Evolutionary conservation across 2,888 invertebrate genomes (phyloP).

Genomic region (Monochamus alternatus): DNA sequence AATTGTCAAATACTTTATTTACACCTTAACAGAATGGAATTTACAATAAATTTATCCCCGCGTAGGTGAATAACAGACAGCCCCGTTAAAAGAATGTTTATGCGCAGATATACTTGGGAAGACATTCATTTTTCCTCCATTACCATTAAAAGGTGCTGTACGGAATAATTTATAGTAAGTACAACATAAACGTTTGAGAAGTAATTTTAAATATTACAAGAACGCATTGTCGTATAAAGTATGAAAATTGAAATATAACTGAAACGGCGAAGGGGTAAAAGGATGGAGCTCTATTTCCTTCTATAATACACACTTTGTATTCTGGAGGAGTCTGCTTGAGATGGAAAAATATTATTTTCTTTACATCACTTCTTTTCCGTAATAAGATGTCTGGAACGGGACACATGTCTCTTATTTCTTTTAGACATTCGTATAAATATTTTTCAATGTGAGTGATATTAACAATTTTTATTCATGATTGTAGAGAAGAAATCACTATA

Average conservation of each 20-base stretch:
- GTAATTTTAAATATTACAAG: slow-evolving; percentile 62
- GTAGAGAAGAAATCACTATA: background rate
- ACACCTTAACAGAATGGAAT: background rate
- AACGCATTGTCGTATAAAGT: slow-evolving; percentile 63
- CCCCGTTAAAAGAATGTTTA: slow-evolving; percentile 31
- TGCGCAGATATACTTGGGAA: slow-evolving; percentile 33
- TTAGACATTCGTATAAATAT: slow-evolving; percentile 50
- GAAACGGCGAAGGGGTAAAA: slow-evolving; percentile 61
- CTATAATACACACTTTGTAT: slow-evolving; percentile 69
- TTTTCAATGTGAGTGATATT: slow-evolving; percentile 49
- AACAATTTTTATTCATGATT: slow-evolving; percentile 26
- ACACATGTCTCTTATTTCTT: slow-evolving; percentile 55
- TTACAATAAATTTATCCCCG: background rate
- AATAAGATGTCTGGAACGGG: slow-evolving; percentile 64
- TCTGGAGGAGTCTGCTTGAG: slow-evolving; percentile 66
- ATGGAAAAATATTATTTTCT: slow-evolving; percentile 70
- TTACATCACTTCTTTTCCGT: slow-evolving; percentile 66
- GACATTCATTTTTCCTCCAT: slow-evolving; percentile 44
- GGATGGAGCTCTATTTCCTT: slow-evolving; percentile 65
- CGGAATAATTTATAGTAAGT: slow-evolving; percentile 45
- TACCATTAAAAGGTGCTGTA: slow-evolving; percentile 43
- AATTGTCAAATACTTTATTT: background rate
- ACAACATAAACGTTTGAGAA: slow-evolving; percentile 56
- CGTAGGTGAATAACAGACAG: slow-evolving; percentile 21
- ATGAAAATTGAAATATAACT: slow-evolving; percentile 69